These are phyloP conservation scores for Phymatocera aterrima DNA, from an alignment of 2,888 invertebrate species.

Conservation along the genomic window DNA sequence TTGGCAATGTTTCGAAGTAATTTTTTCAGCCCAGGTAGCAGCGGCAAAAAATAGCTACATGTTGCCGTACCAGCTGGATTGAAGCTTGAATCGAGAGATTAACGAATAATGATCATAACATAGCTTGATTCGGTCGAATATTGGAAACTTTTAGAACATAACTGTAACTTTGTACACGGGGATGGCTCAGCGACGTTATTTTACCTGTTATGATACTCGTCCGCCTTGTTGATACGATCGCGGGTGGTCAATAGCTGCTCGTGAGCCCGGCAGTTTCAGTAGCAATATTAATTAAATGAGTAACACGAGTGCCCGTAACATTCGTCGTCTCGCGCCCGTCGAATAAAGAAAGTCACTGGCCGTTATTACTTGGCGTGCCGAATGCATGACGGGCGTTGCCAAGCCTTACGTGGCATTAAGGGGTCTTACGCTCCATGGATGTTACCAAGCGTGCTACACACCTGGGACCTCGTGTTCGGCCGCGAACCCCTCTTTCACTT, in stretches of 20 bases:
- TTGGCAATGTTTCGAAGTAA: slow-evolving; percentile 7
- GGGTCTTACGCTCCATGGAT: neutral
- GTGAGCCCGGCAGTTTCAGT: neutral
- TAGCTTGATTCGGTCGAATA: neutral
- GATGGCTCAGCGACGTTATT: neutral
- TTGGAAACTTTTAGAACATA: neutral
- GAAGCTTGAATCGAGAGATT: neutral
- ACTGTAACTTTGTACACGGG: neutral
- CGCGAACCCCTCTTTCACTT: slow-evolving; percentile 19
- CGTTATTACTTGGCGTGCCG: slow-evolving; percentile 26
- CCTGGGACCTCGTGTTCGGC: slow-evolving; percentile 26
- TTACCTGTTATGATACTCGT: neutral
- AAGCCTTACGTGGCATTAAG: slow-evolving; percentile 8
- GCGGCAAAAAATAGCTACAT: neutral
- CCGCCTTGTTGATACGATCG: neutral
- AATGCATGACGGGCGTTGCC: slow-evolving; percentile 36
- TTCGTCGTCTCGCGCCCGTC: slow-evolving; percentile 8
- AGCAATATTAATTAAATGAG: slow-evolving; percentile 31
- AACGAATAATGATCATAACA: neutral
- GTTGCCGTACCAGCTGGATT: neutral
- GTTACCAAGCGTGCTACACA: slow-evolving; percentile 19
- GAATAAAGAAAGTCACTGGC: slow-evolving; percentile 32
- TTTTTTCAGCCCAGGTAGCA: neutral
- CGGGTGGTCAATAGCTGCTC: slow-evolving; percentile 33
- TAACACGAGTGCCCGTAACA: slow-evolving; percentile 30